Evolutionary conservation across 2,797 vertebrate genomes (phyloP).

Genomic region (Protosalanx chinensis): DNA sequence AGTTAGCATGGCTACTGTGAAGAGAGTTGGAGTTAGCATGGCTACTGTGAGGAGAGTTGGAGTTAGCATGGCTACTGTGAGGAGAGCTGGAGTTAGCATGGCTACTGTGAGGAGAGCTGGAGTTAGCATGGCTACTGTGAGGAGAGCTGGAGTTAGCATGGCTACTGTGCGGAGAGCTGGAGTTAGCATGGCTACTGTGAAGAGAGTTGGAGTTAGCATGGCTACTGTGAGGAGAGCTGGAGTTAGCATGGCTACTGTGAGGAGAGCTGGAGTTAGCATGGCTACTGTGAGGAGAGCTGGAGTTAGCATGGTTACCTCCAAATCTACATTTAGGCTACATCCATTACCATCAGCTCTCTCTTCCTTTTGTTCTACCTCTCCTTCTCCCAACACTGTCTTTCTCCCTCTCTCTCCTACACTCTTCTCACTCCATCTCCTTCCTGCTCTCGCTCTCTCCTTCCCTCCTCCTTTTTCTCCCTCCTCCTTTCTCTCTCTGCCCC

Average conservation of each 20-base stretch:
- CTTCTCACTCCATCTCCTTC: too few species aligned
- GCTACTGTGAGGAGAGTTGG: conserved; percentile 13
- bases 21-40: neutral
- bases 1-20: conserved; percentile 28
- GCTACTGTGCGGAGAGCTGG: too few species aligned
- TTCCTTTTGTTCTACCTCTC: neutral
- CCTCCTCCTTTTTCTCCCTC: too few species aligned
- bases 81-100: too few species aligned
- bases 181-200: neutral
- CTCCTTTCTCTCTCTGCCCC: too few species aligned
- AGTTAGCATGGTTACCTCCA: too few species aligned
- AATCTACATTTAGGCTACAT: conserved; percentile 39
- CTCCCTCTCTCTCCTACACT: too few species aligned
- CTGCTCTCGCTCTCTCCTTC: too few species aligned
- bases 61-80: conserved; percentile 26
- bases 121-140: too few species aligned
- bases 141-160: conserved; percentile 36
- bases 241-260: conserved; percentile 28
- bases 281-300: neutral
- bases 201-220: neutral
- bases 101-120: neutral
- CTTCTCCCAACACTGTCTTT: too few species aligned
- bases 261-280: too few species aligned
- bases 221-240: conserved; percentile 12
- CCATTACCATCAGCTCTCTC: neutral